phyloP scores from a whole-genome alignment of 2,888 invertebrate genomes.

The Scrobipalpa costella region DNA sequence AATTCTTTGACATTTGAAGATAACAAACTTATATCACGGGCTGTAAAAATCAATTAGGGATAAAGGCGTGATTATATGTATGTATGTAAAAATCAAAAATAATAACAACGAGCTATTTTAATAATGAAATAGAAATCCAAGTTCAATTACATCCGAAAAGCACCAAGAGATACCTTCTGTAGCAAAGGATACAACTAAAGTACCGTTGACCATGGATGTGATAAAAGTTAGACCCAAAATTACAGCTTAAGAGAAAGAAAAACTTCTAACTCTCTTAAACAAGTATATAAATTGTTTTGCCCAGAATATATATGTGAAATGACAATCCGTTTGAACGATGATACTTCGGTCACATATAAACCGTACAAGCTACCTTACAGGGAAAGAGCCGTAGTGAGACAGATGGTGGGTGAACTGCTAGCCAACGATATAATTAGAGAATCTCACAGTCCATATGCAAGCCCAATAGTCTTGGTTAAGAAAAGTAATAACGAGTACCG shows the following conservation, averaged over 20 bases:
- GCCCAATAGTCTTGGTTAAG: slow-evolving; percentile 31
- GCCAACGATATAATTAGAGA: slow-evolving; percentile 29
- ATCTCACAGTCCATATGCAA: slow-evolving; percentile 29
- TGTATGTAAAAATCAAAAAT: too few relatives aligned
- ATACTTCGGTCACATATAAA: slow-evolving; percentile 11
- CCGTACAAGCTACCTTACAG: slow-evolving; percentile 30
- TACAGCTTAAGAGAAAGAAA: background rate
- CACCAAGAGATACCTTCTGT: too few relatives aligned
- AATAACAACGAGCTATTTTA: background rate
- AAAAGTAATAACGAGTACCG: slow-evolving; percentile 34
- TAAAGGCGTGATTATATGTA: too few relatives aligned
- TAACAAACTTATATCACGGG: slow-evolving; percentile 9
- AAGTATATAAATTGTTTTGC: slow-evolving; percentile 20
- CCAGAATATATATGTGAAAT: slow-evolving; percentile 1
- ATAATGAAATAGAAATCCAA: background rate
- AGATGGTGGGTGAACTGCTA: slow-evolving; percentile 29
- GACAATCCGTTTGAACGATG: background rate
- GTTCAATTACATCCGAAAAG: background rate
- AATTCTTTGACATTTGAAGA: background rate
- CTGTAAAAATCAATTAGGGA: background rate
- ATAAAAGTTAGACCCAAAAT: slow-evolving; percentile 7
- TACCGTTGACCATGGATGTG: slow-evolving; percentile 1
- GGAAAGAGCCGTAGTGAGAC: slow-evolving; percentile 28
- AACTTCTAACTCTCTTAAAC: background rate
- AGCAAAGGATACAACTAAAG: background rate